phyloP scores from a whole-genome alignment of 2,113 vertebrate species.

The Dasyornis broadbenti region DNA sequence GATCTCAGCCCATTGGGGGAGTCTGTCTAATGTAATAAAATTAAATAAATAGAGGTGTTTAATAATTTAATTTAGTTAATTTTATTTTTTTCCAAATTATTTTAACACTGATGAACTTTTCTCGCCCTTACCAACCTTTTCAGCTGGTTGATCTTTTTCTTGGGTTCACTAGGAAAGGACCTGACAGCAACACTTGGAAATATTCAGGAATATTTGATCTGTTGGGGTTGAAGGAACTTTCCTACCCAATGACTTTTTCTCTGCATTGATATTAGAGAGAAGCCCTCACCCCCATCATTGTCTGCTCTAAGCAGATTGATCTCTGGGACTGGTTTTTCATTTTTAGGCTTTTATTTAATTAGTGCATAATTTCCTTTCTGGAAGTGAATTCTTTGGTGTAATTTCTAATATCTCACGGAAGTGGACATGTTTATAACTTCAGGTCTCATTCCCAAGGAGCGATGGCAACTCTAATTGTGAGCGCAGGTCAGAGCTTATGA shows the following conservation, averaged over 20 bases:
- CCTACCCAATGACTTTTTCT: background rate
- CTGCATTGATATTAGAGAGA: background rate
- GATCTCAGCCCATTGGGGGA: background rate
- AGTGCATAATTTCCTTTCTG: background rate
- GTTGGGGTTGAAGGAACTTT: background rate
- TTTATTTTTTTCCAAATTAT: background rate
- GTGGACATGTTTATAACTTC: background rate
- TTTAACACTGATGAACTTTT: background rate
- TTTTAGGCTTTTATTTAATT: constrained; percentile 16
- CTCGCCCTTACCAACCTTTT: background rate
- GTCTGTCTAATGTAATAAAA: background rate
- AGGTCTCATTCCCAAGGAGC: background rate
- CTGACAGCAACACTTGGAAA: background rate
- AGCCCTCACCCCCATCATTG: background rate
- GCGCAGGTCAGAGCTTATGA: constrained; percentile 18
- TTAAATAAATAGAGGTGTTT: background rate
- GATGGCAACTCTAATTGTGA: constrained; percentile 8
- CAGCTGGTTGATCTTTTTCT: background rate
- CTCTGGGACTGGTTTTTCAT: background rate
- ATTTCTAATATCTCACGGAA: constrained; percentile 9
- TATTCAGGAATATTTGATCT: background rate
- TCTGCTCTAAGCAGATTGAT: background rate
- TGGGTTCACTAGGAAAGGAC: background rate
- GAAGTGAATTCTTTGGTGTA: constrained; percentile 34
- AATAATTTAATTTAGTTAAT: background rate